Conservation (phyloP, 2,888 invertebrate genomes). For the Bimastos eiseni region DNA sequence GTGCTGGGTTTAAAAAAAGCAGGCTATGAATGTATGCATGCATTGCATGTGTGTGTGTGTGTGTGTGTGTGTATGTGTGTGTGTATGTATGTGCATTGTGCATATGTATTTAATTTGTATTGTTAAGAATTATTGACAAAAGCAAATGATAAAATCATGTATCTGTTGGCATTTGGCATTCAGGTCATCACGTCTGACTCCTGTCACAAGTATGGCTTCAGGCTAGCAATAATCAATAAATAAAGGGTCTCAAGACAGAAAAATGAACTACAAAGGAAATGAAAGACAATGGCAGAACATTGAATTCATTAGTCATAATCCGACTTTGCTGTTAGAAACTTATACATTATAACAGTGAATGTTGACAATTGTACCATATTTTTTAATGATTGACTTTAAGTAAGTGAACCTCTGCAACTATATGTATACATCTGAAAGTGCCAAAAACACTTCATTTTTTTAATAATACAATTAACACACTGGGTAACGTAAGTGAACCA, state of each 20-base stretch:
- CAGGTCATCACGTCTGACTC: not conserved
- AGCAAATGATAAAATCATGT: slow-evolving; percentile 6
- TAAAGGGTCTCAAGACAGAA: not conserved
- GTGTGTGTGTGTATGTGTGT: no score
- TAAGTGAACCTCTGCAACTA: not conserved
- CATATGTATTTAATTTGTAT: no score
- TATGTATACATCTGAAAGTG: not conserved
- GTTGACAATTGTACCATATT: not conserved
- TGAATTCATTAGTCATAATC: not conserved
- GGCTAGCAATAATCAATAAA: not conserved
- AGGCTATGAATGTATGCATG: no score
- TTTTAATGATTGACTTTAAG: not conserved
- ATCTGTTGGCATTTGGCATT: not conserved
- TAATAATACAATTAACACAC: not conserved
- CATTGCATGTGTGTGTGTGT: no score
- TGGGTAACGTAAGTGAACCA: not conserved
- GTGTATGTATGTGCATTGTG: no score
- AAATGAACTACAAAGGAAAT: not conserved
- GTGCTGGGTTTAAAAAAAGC: no score
- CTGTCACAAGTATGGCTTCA: not conserved
- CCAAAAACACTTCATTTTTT: not conserved
- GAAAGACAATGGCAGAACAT: not conserved
- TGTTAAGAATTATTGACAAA: not conserved
- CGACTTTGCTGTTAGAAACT: not conserved
- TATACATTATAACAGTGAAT: not conserved